Conservation (phyloP, 2,113 vertebrate species). For the Glaucomys volans region DNA sequence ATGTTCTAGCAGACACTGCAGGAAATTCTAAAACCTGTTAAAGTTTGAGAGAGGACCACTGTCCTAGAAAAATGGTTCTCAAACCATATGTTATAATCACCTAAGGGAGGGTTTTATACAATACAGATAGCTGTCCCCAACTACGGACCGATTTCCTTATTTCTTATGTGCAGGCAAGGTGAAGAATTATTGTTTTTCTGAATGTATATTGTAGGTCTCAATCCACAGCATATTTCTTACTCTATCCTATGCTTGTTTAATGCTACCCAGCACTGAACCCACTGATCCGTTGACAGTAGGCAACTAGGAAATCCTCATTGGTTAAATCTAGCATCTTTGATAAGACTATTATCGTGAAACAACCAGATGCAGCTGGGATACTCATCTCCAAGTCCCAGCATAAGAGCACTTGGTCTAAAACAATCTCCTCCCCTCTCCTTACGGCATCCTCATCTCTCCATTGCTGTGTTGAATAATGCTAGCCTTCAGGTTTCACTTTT, state of each 20-base stretch:
- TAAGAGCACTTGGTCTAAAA: not conserved
- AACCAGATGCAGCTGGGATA: not conserved
- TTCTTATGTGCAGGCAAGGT: not conserved
- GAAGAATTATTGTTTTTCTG: constrained; percentile 29
- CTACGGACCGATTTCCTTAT: not conserved
- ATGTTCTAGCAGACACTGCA: not conserved
- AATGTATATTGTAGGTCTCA: not conserved
- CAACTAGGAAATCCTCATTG: not conserved
- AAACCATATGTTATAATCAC: constrained; percentile 21
- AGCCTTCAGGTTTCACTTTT: not conserved
- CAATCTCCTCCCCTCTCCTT: not conserved
- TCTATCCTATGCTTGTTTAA: not conserved
- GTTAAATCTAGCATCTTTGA: not conserved
- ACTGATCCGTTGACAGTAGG: rapidly evolving
- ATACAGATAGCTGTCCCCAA: not conserved
- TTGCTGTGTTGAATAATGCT: not conserved
- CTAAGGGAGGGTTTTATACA: constrained; percentile 6
- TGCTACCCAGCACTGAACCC: not conserved
- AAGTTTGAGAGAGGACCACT: not conserved
- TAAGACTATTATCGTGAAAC: not conserved
- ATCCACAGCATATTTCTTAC: not conserved
- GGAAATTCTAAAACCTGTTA: not conserved
- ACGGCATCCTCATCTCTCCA: not conserved
- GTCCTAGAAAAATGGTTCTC: not conserved
- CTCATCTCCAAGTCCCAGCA: not conserved